Percentiles rank a stretch among this genome's conserved stretches.
These are phyloP conservation scores for Drosophila sulfurigaster DNA, from an alignment of 1,140 invertebrate species.

Conservation along the genomic window DNA sequence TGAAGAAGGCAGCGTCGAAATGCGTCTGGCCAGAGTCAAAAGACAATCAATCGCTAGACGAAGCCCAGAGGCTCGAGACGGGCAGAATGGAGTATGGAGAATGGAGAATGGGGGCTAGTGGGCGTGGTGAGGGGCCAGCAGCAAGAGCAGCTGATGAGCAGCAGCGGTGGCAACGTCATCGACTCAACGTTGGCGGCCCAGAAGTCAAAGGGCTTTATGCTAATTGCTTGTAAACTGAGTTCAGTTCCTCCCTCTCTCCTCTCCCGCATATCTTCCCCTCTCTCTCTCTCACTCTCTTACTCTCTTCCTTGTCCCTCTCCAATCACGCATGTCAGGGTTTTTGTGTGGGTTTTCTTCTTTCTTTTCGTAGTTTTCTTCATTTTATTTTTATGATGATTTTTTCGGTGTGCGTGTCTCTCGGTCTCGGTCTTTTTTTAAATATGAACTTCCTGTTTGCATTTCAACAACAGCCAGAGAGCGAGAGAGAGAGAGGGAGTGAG, in stretches of 20 bases:
- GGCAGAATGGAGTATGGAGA: no score
- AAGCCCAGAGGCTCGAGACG: background rate
- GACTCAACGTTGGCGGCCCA: conserved; percentile 39
- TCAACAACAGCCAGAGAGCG: conserved; percentile 8
- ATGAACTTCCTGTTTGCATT: conserved; percentile 74
- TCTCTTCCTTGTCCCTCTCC: background rate
- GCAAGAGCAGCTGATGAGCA: conserved; percentile 22
- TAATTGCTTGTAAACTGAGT: conserved; percentile 65
- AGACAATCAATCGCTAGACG: conserved; percentile 31
- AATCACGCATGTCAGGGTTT: background rate
- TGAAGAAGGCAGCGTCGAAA: conserved; percentile 6
- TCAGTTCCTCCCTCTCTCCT: background rate
- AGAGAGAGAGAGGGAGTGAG: no score
- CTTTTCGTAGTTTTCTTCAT: background rate
- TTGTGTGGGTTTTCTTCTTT: conserved; percentile 10
- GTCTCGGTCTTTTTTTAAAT: conserved; percentile 70
- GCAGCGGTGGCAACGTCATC: conserved; percentile 28
- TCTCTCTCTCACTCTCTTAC: no score
- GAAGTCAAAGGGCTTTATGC: conserved; percentile 73
- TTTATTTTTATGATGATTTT: conserved; percentile 1
- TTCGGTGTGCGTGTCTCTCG: conserved; percentile 46
- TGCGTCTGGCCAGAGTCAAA: conserved; percentile 8
- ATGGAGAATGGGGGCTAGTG: conserved; percentile 13
- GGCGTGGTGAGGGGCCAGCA: conserved; percentile 5
- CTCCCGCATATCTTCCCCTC: background rate